Percentiles rank a stretch among this genome's conserved stretches.
phyloP scores from a whole-genome alignment of 2,888 invertebrate species.

The Coleophora flavipennella region DNA sequence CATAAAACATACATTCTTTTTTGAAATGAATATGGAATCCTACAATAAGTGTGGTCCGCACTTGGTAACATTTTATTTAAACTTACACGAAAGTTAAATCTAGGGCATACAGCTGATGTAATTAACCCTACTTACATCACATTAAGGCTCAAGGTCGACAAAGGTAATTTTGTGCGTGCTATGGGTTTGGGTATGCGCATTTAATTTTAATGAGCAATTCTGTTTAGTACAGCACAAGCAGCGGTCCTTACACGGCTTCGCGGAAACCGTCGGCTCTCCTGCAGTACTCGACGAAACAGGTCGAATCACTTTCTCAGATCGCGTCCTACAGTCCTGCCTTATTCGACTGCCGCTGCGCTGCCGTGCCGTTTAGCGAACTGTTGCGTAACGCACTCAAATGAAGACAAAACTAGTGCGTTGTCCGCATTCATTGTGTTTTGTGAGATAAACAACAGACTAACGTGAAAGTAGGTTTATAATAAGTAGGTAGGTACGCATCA shows the following conservation, averaged over 20 bases:
- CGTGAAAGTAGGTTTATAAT: constrained; percentile 1
- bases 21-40: too few species aligned
- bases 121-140: too few species aligned
- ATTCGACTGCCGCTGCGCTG: constrained; percentile 21
- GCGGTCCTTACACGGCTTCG: background rate
- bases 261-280: constrained; percentile 16
- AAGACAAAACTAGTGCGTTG: constrained; percentile 22
- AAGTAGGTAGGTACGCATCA: background rate
- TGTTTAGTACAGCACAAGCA: too few species aligned
- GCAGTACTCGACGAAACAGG: constrained; percentile 35
- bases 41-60: too few species aligned
- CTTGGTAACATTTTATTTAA: too few species aligned
- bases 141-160: too few species aligned
- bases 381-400: constrained; percentile 29
- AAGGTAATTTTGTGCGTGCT: too few species aligned
- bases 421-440: constrained; percentile 18
- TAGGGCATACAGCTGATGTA: too few species aligned
- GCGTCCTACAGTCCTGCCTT: constrained; percentile 33
- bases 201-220: too few species aligned
- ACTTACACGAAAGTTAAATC: too few species aligned
- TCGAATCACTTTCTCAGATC: constrained; percentile 39
- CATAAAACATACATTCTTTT: too few species aligned
- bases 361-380: constrained; percentile 27
- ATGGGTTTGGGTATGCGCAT: too few species aligned
- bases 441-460: constrained; percentile 9